Conservation (phyloP, 2,888 invertebrate genomes). For the Nudaria mundana region DNA sequence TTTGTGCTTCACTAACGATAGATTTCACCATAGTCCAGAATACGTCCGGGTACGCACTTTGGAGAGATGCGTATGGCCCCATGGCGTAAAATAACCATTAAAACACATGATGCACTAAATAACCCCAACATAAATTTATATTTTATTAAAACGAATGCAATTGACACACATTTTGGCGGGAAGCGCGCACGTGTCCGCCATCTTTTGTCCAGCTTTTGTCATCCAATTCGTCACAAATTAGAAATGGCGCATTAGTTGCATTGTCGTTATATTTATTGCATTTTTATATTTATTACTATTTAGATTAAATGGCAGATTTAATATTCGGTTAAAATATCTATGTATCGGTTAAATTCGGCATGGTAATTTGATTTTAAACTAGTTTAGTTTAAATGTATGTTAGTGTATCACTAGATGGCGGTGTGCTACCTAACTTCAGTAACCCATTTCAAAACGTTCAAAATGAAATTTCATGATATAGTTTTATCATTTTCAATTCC, state of each 20-base stretch:
- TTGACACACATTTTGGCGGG: constrained; percentile 63
- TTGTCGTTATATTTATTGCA: constrained; percentile 23
- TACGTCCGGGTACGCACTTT: background rate
- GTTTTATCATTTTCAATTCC: too few species aligned
- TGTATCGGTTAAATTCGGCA: constrained; percentile 44
- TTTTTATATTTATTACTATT: constrained; percentile 51
- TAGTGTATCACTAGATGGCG: too few species aligned
- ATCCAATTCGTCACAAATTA: constrained; percentile 52
- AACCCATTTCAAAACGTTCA: too few species aligned
- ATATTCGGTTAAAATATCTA: constrained; percentile 40
- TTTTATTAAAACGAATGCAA: constrained; percentile 47
- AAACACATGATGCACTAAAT: background rate
- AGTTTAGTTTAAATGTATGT: too few species aligned
- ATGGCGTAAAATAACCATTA: background rate
- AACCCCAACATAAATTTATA: constrained; percentile 22
- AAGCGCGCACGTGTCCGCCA: constrained; percentile 61
- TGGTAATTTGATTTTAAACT: constrained; percentile 27
- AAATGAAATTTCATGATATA: too few species aligned
- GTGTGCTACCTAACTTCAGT: too few species aligned
- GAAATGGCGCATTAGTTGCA: constrained; percentile 35
- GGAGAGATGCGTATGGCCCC: background rate
- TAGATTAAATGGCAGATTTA: constrained; percentile 34
- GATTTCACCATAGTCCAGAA: too few species aligned
- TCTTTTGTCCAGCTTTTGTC: too few species aligned
- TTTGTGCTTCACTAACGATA: too few species aligned